Conservation (phyloP, 2,888 invertebrate species). For the Anoplius nigerrimus region DNA sequence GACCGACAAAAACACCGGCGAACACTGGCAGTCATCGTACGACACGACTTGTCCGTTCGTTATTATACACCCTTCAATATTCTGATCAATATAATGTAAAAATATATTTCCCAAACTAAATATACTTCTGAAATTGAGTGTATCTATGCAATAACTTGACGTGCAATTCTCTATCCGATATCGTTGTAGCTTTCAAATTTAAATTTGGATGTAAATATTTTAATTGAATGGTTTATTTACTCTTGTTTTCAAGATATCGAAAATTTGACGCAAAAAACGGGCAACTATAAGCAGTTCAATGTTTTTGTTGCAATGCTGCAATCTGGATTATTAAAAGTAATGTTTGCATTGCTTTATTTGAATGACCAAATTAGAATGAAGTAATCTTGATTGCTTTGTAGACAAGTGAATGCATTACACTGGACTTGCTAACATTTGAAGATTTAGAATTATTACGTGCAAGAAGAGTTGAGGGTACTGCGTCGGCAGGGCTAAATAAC, state of each 20-base stretch:
- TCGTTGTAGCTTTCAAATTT: background rate
- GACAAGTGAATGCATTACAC: slow-evolving; percentile 77
- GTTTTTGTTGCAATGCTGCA: slow-evolving; percentile 78
- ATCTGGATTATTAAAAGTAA: slow-evolving; percentile 77
- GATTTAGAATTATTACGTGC: slow-evolving; percentile 76
- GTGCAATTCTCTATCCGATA: no score
- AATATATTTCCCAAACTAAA: no score
- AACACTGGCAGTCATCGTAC: slow-evolving; percentile 78
- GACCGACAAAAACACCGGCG: slow-evolving; percentile 77
- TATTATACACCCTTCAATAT: background rate
- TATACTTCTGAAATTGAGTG: no score
- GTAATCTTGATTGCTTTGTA: slow-evolving; percentile 53
- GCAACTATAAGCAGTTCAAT: slow-evolving; percentile 78
- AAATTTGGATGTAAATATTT: background rate
- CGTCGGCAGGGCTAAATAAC: slow-evolving; percentile 53
- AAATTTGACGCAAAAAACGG: slow-evolving; percentile 77
- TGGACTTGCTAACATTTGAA: slow-evolving; percentile 77
- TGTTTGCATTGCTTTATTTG: slow-evolving; percentile 5
- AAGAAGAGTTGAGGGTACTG: slow-evolving; percentile 67
- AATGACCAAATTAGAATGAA: slow-evolving; percentile 17
- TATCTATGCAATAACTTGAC: no score
- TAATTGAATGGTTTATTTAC: slow-evolving; percentile 6
- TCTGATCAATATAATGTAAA: background rate
- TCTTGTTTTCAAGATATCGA: slow-evolving; percentile 74
- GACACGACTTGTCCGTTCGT: slow-evolving; percentile 75